These are phyloP conservation scores for Matsumyia berberina DNA, from an alignment of 2,888 invertebrate genomes.

Conservation along the genomic window DNA sequence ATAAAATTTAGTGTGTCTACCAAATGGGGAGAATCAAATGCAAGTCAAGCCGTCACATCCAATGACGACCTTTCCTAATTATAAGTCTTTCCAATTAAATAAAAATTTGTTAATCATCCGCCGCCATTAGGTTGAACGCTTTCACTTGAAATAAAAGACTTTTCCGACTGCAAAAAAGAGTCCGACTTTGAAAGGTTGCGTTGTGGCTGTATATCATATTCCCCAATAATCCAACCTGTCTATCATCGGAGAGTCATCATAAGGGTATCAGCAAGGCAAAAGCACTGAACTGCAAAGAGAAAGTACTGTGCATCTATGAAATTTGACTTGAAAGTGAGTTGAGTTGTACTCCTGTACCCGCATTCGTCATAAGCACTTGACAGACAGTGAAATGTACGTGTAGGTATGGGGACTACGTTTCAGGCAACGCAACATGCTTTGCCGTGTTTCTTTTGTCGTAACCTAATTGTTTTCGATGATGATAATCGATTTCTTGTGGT, in stretches of 20 bases:
- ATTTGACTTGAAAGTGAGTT: conserved; percentile 52
- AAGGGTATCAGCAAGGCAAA: conserved; percentile 54
- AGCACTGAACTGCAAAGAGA: conserved; percentile 29
- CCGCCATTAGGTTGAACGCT: background rate
- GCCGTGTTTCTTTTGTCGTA: conserved; percentile 22
- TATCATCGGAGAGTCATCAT: conserved; percentile 61
- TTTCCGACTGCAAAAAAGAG: conserved; percentile 5
- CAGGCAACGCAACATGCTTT: conserved; percentile 6
- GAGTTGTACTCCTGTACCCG: conserved; percentile 3
- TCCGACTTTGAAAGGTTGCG: conserved; percentile 1
- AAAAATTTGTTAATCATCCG: background rate
- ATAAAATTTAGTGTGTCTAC: background rate
- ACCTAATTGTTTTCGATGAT: conserved; percentile 45
- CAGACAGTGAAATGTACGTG: conserved; percentile 38
- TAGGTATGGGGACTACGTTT: conserved; percentile 5
- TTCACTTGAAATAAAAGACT: conserved; percentile 26
- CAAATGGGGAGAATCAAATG: background rate
- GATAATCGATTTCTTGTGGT: conserved; percentile 54
- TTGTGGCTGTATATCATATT: conserved; percentile 46
- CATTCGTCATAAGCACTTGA: conserved; percentile 48
- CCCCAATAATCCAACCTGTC: conserved; percentile 59
- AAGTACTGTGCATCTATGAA: conserved; percentile 58
- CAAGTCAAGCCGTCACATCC: conserved; percentile 6
- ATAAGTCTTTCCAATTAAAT: conserved; percentile 7
- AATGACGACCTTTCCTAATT: background rate